phyloP scores from a whole-genome alignment of 2,113 vertebrate genomes.

The Vombatus ursinus region DNA sequence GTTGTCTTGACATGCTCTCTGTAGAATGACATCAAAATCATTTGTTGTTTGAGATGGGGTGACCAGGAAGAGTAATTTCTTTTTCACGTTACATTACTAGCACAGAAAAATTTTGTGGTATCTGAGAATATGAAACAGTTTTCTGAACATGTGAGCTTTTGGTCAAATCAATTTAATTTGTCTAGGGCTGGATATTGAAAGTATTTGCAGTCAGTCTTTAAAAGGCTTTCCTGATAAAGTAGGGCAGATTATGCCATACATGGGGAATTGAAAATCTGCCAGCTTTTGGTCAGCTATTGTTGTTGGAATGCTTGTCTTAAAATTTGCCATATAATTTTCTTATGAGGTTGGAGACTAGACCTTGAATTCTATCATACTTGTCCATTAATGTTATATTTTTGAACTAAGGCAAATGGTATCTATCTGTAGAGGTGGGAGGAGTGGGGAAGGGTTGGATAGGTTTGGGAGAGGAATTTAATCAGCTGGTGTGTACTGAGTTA shows the following conservation, averaged over 20 bases:
- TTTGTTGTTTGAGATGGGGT: slow-evolving; percentile 23
- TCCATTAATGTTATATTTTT: slow-evolving; percentile 55
- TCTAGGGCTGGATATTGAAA: slow-evolving; percentile 11
- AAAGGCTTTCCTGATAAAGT: slow-evolving; percentile 42
- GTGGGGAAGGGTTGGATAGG: not conserved
- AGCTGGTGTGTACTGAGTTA: not conserved
- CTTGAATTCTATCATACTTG: slow-evolving; percentile 29
- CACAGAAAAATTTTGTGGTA: slow-evolving; percentile 47
- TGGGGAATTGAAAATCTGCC: slow-evolving; percentile 25
- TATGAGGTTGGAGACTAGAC: slow-evolving; percentile 39
- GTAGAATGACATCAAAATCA: slow-evolving; percentile 4
- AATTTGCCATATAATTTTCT: slow-evolving; percentile 49
- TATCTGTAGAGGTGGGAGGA: slow-evolving; percentile 21
- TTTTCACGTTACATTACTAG: slow-evolving; percentile 39
- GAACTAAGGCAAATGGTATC: not conserved
- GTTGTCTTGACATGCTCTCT: not conserved
- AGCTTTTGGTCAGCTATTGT: slow-evolving; percentile 50
- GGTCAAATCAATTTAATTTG: slow-evolving; percentile 57
- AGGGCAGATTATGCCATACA: slow-evolving; percentile 51
- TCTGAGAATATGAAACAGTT: slow-evolving; percentile 52
- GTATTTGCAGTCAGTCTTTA: slow-evolving; percentile 54
- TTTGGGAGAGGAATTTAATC: not conserved
- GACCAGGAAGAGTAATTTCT: slow-evolving; percentile 29
- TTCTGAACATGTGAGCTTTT: slow-evolving; percentile 25
- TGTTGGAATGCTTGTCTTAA: slow-evolving; percentile 45